A percentile compares a stretch with the other conserved stretches of the same genome.
Conservation (phyloP, 92 coral and sea anemone species). For the Hydrozoanthus gracilis region DNA sequence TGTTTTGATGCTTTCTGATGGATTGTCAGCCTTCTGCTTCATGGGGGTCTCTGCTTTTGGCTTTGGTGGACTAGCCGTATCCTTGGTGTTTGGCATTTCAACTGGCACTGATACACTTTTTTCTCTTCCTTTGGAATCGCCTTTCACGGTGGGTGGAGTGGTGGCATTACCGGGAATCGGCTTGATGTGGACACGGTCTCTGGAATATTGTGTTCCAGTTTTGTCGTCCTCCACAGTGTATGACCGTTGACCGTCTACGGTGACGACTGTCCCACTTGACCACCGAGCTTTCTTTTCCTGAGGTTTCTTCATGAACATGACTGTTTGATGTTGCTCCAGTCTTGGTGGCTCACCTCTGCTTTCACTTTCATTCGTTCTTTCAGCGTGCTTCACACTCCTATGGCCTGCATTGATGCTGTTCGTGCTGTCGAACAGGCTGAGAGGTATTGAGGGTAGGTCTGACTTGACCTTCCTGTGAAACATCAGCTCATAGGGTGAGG, state of each 20-base stretch:
- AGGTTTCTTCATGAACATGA: constrained; percentile 69
- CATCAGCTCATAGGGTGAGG: constrained; percentile 73
- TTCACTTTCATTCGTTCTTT: constrained; percentile 65
- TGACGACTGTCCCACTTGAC: constrained; percentile 69
- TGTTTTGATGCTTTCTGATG: constrained; percentile 69
- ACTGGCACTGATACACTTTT: constrained; percentile 67
- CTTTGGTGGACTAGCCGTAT: constrained; percentile 66
- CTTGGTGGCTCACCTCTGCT: constrained; percentile 74
- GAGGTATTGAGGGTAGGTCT: constrained; percentile 77
- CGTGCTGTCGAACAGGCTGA: constrained; percentile 70
- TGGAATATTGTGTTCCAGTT: constrained; percentile 70
- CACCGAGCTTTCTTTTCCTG: constrained; percentile 64
- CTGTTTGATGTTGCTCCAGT: constrained; percentile 70
- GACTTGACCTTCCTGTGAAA: constrained; percentile 73
- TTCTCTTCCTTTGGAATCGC: constrained; percentile 61
- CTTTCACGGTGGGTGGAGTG: constrained; percentile 66
- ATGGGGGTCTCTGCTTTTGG: constrained; percentile 71
- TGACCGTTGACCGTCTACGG: constrained; percentile 67
- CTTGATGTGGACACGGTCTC: constrained; percentile 72
- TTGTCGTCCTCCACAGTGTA: constrained; percentile 68
- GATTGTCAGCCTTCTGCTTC: constrained; percentile 72
- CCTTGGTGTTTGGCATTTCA: constrained; percentile 68
- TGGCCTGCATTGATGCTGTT: constrained; percentile 73
- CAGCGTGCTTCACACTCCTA: constrained; percentile 72
- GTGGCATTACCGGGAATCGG: constrained; percentile 68